Evolutionary conservation across 2,888 invertebrate species (phyloP).

Genomic region (Drosophila sordidula): DNA sequence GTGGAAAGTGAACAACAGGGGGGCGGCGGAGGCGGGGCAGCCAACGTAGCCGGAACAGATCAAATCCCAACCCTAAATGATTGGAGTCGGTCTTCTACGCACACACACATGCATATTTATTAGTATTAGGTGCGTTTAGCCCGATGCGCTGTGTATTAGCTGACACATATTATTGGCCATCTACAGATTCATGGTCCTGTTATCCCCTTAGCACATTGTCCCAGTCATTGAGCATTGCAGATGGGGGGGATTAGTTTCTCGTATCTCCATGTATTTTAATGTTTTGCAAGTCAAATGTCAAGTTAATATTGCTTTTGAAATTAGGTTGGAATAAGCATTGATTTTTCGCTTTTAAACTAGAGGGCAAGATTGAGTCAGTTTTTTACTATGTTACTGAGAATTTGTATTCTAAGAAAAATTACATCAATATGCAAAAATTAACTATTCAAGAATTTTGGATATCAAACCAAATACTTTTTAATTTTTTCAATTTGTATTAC

Average conservation of each 20-base stretch:
- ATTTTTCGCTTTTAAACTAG: too few relatives aligned
- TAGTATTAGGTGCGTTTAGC: constrained; percentile 30
- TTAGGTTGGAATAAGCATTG: too few relatives aligned
- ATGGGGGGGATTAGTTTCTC: neutral
- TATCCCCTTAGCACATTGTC: constrained; percentile 27
- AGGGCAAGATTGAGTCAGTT: too few relatives aligned
- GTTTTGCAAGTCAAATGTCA: neutral
- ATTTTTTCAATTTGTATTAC: too few relatives aligned
- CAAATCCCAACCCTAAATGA: constrained; percentile 32
- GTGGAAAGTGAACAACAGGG: constrained; percentile 35
- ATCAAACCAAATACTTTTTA: too few relatives aligned
- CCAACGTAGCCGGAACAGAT: constrained; percentile 15
- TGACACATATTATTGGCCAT: constrained; percentile 21
- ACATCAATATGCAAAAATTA: too few relatives aligned
- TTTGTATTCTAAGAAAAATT: too few relatives aligned
- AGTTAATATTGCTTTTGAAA: neutral
- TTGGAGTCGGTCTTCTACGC: neutral
- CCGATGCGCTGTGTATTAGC: constrained; percentile 27
- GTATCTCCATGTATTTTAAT: neutral
- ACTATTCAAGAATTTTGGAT: too few relatives aligned
- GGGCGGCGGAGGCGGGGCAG: neutral
- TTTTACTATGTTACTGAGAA: too few relatives aligned
- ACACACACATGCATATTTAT: constrained; percentile 20
- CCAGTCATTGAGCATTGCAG: neutral
- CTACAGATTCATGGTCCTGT: constrained; percentile 14